These are phyloP conservation scores for Cryptoprocta ferox DNA, from an alignment of 2,797 vertebrate genomes.

Conservation along the genomic window DNA sequence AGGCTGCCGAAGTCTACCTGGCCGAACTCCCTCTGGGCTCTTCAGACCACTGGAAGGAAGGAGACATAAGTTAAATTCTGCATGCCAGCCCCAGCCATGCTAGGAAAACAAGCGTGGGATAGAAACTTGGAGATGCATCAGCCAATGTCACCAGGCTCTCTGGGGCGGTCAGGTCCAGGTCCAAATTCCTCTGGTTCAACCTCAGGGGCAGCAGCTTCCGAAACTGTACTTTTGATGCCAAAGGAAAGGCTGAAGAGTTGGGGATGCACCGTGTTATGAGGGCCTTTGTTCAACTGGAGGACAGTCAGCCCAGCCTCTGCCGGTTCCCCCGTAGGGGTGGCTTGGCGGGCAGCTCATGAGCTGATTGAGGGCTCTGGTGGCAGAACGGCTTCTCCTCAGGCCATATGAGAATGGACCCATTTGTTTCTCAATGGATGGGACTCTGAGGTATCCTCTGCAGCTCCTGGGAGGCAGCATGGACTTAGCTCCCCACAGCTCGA, in stretches of 20 bases:
- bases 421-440: background rate
- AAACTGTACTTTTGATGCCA: background rate
- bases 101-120: background rate
- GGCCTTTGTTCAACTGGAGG: background rate
- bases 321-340: background rate
- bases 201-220: background rate
- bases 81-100: background rate
- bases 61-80: conserved; percentile 50
- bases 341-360: background rate
- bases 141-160: background rate
- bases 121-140: conserved; percentile 5
- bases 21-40: conserved; percentile 21
- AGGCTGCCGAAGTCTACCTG: background rate
- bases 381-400: background rate
- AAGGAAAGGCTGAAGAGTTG: background rate
- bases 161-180: background rate
- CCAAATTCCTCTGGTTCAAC: background rate
- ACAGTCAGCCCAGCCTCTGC: background rate
- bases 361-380: background rate
- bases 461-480: background rate
- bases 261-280: background rate
- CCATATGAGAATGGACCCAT: background rate
- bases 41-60: conserved; percentile 86
- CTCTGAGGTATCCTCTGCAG: background rate
- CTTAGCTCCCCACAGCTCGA: background rate